Evolutionary conservation across 1,140 invertebrate species (phyloP).

Genomic region (Bombus confusus): DNA sequence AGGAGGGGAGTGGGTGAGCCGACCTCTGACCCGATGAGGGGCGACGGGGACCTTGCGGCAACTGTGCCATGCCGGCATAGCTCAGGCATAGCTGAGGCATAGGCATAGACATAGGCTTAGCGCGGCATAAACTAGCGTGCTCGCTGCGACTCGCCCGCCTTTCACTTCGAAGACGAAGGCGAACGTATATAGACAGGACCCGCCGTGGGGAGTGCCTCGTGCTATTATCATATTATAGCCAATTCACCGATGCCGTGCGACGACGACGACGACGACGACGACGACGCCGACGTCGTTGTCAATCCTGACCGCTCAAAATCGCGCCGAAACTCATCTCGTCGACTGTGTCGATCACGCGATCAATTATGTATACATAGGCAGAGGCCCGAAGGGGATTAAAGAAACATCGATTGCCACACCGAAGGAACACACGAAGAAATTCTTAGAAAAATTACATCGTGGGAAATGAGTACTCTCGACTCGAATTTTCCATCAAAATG

Average conservation of each 20-base stretch:
- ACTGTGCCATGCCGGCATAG: slow-evolving; percentile 72
- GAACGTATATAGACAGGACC: slow-evolving; percentile 69
- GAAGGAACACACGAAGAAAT: not conserved
- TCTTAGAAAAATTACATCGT: not conserved
- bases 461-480: not conserved
- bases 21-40: slow-evolving; percentile 79
- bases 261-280: slow-evolving; percentile 35
- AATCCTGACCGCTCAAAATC: slow-evolving; percentile 9
- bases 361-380: not conserved
- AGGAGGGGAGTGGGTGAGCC: slow-evolving; percentile 79
- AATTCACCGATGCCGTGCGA: slow-evolving; percentile 67
- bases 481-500: not conserved
- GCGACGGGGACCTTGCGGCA: slow-evolving; percentile 78
- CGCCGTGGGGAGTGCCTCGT: slow-evolving; percentile 74
- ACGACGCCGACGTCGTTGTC: slow-evolving; percentile 40
- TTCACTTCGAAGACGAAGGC: slow-evolving; percentile 80
- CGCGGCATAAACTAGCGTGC: slow-evolving; percentile 76
- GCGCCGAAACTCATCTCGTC: not conserved
- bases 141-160: slow-evolving; percentile 78
- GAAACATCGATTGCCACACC: not conserved
- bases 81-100: slow-evolving; percentile 65
- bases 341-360: not conserved
- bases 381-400: not conserved
- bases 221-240: slow-evolving; percentile 80
- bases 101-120: slow-evolving; percentile 64